Conservation (phyloP, 2,113 vertebrate species). For the Stegastes partitus region DNA sequence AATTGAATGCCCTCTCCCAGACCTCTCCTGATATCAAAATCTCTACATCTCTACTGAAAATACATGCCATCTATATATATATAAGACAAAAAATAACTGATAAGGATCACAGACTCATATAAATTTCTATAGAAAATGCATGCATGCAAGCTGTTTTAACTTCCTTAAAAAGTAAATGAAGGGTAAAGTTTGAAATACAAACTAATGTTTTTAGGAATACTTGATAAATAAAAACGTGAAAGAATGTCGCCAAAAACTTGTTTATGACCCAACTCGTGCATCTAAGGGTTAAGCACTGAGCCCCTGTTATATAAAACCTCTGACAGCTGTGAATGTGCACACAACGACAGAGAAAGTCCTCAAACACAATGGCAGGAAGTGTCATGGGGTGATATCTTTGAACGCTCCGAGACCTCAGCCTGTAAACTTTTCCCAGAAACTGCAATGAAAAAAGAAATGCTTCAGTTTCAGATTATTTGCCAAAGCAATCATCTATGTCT, state of each 20-base stretch:
- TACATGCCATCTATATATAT: too few relatives aligned
- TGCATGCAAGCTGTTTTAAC: too few relatives aligned
- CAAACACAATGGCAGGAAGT: constrained; percentile 76
- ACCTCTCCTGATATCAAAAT: too few relatives aligned
- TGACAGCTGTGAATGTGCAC: constrained; percentile 43
- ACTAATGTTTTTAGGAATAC: too few relatives aligned
- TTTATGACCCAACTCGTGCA: not conserved
- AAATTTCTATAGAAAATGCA: too few relatives aligned
- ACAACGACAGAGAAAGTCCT: constrained; percentile 63
- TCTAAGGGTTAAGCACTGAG: not conserved
- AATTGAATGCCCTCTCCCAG: too few relatives aligned
- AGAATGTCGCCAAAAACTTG: too few relatives aligned
- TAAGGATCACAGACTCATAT: not conserved
- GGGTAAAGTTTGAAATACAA: too few relatives aligned
- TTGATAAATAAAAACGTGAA: too few relatives aligned
- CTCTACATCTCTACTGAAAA: too few relatives aligned
- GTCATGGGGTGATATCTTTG: constrained; percentile 53
- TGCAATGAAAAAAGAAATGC: not conserved
- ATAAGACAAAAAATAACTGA: not conserved
- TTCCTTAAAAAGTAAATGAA: too few relatives aligned
- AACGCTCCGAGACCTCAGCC: constrained; percentile 29
- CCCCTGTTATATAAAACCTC: constrained; percentile 44
- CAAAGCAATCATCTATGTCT: not conserved
- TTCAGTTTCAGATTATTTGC: not conserved
- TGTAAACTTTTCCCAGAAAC: constrained; percentile 33